Percentiles rank a stretch among this genome's conserved stretches.
Conservation (phyloP, 2,113 vertebrate species). For the Petaurus breviceps region DNA sequence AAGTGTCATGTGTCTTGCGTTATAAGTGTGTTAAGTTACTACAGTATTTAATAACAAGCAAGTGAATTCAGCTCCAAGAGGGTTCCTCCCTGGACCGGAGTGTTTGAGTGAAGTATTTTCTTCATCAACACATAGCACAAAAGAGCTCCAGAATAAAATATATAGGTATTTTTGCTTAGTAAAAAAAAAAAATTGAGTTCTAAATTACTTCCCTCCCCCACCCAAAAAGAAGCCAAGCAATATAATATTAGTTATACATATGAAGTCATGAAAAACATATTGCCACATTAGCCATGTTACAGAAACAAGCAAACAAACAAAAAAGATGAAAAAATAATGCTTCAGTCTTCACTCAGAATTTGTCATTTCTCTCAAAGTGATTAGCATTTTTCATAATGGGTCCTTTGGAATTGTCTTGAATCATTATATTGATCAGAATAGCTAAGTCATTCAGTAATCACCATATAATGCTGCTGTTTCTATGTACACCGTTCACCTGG, state of each 20-base stretch:
- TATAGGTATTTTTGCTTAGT: too few species aligned
- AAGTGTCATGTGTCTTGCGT: background rate
- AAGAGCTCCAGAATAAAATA: too few species aligned
- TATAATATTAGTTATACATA: background rate
- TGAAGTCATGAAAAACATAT: background rate
- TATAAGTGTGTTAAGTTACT: background rate
- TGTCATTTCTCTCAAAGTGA: background rate
- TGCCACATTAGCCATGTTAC: background rate
- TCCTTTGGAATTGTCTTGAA: background rate
- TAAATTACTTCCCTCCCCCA: background rate
- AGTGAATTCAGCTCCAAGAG: background rate
- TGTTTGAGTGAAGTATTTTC: conserved; percentile 17
- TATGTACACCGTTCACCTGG: too few species aligned
- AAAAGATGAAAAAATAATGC: background rate
- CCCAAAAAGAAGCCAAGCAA: background rate
- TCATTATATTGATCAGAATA: background rate
- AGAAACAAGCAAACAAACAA: background rate
- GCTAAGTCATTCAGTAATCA: background rate
- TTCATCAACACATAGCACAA: background rate
- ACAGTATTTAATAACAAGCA: background rate
- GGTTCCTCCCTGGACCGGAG: background rate
- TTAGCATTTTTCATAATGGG: background rate
- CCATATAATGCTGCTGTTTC: background rate
- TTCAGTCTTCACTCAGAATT: background rate
- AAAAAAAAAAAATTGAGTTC: background rate